Conservation (phyloP, 2,888 invertebrate species). For the Zaprionus lineosus region DNA sequence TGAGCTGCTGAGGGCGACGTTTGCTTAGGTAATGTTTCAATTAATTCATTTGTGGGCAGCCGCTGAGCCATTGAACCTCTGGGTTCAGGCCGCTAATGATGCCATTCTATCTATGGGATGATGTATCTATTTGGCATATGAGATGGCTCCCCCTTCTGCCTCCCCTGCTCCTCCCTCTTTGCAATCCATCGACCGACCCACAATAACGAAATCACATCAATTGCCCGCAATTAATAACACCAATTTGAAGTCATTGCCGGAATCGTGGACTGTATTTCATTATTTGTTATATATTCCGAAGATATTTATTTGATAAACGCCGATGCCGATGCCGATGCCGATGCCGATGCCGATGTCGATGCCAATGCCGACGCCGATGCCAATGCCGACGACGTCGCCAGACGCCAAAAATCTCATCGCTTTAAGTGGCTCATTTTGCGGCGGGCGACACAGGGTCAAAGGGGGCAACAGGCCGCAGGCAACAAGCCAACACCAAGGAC, state of each 20-base stretch:
- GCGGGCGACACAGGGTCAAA: conserved; percentile 8
- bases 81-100: conserved; percentile 62
- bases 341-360: conserved; percentile 28
- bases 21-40: conserved; percentile 80
- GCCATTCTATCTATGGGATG: conserved; percentile 26
- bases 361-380: conserved; percentile 67
- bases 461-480: conserved; percentile 46
- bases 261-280: conserved; percentile 65
- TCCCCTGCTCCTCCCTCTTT: conserved; percentile 25
- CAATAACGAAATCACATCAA: conserved; percentile 70
- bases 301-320: conserved; percentile 77
- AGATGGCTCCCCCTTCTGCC: background rate
- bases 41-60: conserved; percentile 66
- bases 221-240: conserved; percentile 73
- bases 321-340: conserved; percentile 40
- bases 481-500: conserved; percentile 50
- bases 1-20: conserved; percentile 39
- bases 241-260: conserved; percentile 50
- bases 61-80: conserved; percentile 22
- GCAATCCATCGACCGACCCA: no score
- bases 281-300: conserved; percentile 77
- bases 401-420: conserved; percentile 78
- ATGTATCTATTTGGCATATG: conserved; percentile 38
- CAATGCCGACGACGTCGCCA: conserved; percentile 45
- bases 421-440: conserved; percentile 74